These are phyloP conservation scores for Drosophila flavopinicola DNA, from an alignment of 2,888 invertebrate genomes.

Conservation along the genomic window DNA sequence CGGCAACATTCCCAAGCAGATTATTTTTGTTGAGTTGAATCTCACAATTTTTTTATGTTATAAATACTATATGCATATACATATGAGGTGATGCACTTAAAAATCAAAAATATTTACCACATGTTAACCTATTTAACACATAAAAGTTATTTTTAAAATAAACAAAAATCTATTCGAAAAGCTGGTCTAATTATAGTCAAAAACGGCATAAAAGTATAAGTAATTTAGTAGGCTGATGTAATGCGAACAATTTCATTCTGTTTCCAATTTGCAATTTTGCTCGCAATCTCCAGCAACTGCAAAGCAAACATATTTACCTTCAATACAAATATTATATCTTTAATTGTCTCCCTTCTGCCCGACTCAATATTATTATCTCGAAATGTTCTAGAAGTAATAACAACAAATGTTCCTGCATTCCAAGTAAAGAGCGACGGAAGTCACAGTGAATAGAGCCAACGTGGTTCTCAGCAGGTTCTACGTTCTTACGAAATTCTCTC, in stretches of 20 bases:
- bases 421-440: constrained; percentile 21
- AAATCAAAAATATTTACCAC: no score
- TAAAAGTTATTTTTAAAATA: neutral
- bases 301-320: neutral
- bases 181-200: neutral
- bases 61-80: neutral
- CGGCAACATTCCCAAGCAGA: neutral
- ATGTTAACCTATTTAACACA: no score
- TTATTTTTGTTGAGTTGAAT: neutral
- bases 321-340: neutral
- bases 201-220: neutral
- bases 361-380: constrained; percentile 7
- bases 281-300: neutral
- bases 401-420: constrained; percentile 8
- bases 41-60: no score
- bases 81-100: no score
- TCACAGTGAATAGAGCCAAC: constrained; percentile 19
- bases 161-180: neutral
- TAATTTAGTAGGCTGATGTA: neutral
- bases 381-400: constrained; percentile 35
- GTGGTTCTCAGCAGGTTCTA: constrained; percentile 44
- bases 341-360: neutral
- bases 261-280: neutral
- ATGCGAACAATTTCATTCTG: neutral
- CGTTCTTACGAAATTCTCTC: constrained; percentile 61